These are phyloP conservation scores for Stenolophus ochropezus DNA, from an alignment of 2,888 invertebrate species.

Conservation along the genomic window DNA sequence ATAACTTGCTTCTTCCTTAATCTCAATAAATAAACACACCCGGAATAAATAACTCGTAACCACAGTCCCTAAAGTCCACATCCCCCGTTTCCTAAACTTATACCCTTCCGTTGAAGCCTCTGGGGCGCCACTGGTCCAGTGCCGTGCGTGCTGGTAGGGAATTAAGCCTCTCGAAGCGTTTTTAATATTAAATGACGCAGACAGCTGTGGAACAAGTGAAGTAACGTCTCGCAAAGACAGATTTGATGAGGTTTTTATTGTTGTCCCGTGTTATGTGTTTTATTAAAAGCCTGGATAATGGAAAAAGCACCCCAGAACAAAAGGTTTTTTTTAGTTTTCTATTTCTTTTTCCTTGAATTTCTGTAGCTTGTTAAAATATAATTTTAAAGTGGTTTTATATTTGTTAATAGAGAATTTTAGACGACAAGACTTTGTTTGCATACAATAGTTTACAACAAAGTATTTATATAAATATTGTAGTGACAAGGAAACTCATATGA, in stretches of 20 bases:
- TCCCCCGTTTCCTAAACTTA: neutral
- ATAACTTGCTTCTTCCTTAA: constrained; percentile 6
- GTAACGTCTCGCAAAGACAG: constrained; percentile 7
- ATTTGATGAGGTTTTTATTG: constrained; percentile 36
- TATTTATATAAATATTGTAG: too few species aligned
- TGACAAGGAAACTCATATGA: too few species aligned
- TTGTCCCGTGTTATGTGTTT: constrained; percentile 27
- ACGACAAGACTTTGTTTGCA: neutral
- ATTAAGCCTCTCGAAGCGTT: neutral
- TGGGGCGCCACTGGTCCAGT: constrained; percentile 12
- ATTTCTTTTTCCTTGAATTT: neutral
- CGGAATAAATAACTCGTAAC: constrained; percentile 16
- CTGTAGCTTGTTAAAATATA: neutral
- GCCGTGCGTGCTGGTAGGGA: neutral
- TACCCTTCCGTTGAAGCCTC: neutral
- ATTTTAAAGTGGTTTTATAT: neutral
- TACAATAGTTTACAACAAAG: too few species aligned
- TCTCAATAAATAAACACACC: constrained; percentile 21
- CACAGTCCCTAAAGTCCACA: constrained; percentile 26
- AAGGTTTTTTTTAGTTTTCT: neutral
- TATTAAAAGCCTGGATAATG: constrained; percentile 36
- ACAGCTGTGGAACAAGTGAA: neutral
- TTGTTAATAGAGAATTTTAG: neutral
- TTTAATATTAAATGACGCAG: constrained; percentile 35
- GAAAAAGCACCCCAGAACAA: neutral